Conservation (phyloP, 2,113 vertebrate species). For the Apistogramma diplotaenia region DNA sequence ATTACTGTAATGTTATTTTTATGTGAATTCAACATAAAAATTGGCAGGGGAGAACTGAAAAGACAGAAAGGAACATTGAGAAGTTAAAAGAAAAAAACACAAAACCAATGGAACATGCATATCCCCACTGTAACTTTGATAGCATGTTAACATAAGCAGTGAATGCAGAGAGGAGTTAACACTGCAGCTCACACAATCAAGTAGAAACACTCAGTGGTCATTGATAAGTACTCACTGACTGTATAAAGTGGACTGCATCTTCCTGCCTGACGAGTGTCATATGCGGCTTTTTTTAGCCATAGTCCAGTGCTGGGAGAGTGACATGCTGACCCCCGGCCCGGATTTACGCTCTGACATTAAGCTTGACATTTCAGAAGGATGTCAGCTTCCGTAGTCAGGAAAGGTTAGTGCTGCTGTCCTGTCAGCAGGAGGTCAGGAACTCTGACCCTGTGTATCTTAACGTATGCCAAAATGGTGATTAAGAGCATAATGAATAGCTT, state of each 20-base stretch:
- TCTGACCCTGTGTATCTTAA: slow-evolving; percentile 25
- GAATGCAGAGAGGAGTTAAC: background rate
- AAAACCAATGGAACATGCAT: slow-evolving; percentile 34
- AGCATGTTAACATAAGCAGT: background rate
- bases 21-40: slow-evolving; percentile 39
- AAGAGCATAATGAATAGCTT: background rate
- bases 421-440: slow-evolving; percentile 45
- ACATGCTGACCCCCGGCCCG: slow-evolving; percentile 40
- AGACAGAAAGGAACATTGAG: slow-evolving; percentile 1
- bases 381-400: slow-evolving; percentile 31
- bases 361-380: slow-evolving; percentile 69
- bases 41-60: background rate
- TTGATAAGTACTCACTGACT: background rate
- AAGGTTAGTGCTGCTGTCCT: slow-evolving; percentile 63
- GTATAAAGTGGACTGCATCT: background rate
- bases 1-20: slow-evolving; percentile 59
- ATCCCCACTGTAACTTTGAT: background rate
- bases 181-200: background rate
- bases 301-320: slow-evolving; percentile 16
- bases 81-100: background rate
- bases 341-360: slow-evolving; percentile 67
- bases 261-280: slow-evolving; percentile 10
- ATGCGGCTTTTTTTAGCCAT: slow-evolving; percentile 32
- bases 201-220: background rate
- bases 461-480: background rate